These are phyloP conservation scores for Myiozetetes cayanensis DNA, from an alignment of 2,113 vertebrate genomes.

Conservation along the genomic window DNA sequence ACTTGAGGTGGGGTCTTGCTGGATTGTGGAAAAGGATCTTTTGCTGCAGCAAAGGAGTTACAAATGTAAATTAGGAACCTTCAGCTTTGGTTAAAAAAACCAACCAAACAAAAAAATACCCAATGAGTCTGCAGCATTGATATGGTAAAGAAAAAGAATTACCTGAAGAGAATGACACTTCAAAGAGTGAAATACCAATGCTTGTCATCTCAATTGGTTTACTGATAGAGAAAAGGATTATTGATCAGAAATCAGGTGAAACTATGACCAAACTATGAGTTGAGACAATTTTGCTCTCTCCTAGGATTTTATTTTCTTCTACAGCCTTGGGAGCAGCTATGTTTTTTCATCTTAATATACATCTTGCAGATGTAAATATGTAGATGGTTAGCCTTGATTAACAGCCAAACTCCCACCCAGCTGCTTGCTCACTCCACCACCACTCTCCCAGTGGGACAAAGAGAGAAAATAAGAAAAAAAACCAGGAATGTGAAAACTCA, in stretches of 20 bases:
- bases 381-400: background rate
- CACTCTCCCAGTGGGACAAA: background rate
- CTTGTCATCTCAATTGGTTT: background rate
- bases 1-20: background rate
- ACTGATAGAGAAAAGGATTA: background rate
- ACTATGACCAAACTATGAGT: background rate
- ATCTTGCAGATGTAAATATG: background rate
- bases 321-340: background rate
- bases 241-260: background rate
- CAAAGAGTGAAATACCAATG: background rate
- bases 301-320: background rate
- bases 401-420: background rate
- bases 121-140: background rate
- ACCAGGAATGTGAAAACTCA: background rate
- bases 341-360: background rate
- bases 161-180: background rate
- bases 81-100: background rate
- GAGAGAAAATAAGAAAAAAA: background rate
- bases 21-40: background rate
- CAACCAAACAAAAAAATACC: background rate
- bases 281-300: background rate
- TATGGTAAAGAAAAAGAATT: background rate
- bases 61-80: background rate
- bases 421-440: background rate
- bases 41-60: background rate